Evolutionary conservation across 2,797 vertebrate genomes (phyloP), one percentile per base, ranked within the genome.

Genomic region (Aulostomus chinensis): DNA sequence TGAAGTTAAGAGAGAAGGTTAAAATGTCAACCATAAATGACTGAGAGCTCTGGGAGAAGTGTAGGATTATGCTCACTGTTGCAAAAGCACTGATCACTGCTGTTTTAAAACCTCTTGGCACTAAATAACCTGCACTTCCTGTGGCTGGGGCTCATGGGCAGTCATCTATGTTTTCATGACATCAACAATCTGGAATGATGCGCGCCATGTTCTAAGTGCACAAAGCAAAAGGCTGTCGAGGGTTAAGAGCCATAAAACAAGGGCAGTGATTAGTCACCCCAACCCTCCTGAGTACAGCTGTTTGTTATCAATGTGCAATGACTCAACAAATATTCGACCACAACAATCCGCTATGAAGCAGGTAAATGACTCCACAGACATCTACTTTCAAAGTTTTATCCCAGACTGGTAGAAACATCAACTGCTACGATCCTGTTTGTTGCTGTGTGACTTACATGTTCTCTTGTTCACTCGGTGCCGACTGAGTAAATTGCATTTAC

Each of bases 361-460:
- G 69, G 81, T 71, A 79, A 87, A 84, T 52, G 66, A 81, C 62
- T 58, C 57, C 18, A 68, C 46, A 48, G 68, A 66, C 78, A 74
- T 81, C 76, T 68, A 76, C 76, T 87, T 76, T 51, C 53, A 77
- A 60, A 58, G 61, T 40, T 86, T 85, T 85, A 83, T 83, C 52
- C 54, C 55, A 42, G 41, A 67, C 64, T 54, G 59, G 70, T 84
- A 83, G 17, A 86, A 87, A 84, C 21, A 40, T 78, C 78, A 77
- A 73, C 60, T 47, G 41, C 60, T 42, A 25, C 58, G 61, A 52
- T 70, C 47, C 49, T 69, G 69, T 79, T 70, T 71, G 64, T 52
- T 58, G 50, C 48, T 0, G 17, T 59, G 52, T 13, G 30, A 58
- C 50, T 46, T 58, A 38, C 17, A 58, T 48, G 26, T 28, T 9